Evolutionary conservation across 2,797 vertebrate species (phyloP), one percentile per base, ranked within the genome.

Genomic region (Triplophysa bombifrons): DNA sequence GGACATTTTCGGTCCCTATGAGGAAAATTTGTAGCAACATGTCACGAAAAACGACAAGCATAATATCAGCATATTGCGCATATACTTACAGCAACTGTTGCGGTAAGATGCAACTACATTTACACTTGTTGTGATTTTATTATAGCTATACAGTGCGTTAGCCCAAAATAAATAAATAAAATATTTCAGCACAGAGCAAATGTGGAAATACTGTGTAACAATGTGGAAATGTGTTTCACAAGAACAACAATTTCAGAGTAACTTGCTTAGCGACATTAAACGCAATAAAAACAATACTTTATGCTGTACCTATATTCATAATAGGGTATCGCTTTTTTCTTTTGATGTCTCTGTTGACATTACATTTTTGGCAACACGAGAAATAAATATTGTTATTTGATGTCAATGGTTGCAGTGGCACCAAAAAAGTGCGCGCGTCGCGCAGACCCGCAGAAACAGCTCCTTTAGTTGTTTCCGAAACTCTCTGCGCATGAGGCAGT

Each of bases 401-500:
- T 9, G 10, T 5, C 10, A 41, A 41, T 41, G 8, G 38, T 41
- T 41, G 41, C 41, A 41, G 9, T 41, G 9, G 38, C 38, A 41
- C 38, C 41, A 20, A 20, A 56, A 60, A 8, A 34, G 58, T 5
- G 69, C 69, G 69, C 69, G 10, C 22, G n/a, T 20, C 46, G 9
- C 41, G 86, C 78, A 90, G 4, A 81, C 82, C 44, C 88, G 86
- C 68, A 80, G 85, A 13, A 92, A 72, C 53, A 93, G 77, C 12
- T 83, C 82, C 20, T 70, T 88, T 22, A 94, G 80, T 65, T 92
- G 93, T 72, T 90, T 83, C 77, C 93, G 85, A 67, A 94, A 95
- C 86, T 95, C 93, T 44, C 73, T 88, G 74, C 93, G 89, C 90
- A 90, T 93, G 19, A 94, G 91, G 80, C 93, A 94, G 86, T 95